Conservation (phyloP, 2,113 vertebrate genomes). For the Neoarius graeffei region DNA sequence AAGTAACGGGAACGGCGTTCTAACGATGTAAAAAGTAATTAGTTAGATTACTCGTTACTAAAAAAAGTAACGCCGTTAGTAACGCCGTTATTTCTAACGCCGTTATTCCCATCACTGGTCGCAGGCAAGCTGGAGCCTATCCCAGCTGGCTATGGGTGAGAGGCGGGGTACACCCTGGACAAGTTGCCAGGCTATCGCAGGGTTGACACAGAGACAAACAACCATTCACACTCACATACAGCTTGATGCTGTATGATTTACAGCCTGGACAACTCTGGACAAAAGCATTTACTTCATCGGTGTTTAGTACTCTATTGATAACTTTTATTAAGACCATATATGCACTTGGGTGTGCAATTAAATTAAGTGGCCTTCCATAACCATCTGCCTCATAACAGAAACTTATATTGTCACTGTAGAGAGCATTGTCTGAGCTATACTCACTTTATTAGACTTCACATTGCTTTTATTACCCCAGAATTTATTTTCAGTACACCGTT, state of each 20-base stretch:
- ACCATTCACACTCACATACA: too few species aligned
- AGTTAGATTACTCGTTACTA: too few species aligned
- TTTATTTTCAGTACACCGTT: not conserved
- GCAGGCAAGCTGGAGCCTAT: too few species aligned
- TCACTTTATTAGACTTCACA: not conserved
- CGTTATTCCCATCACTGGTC: too few species aligned
- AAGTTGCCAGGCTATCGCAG: too few species aligned
- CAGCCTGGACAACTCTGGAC: not conserved
- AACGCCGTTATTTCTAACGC: too few species aligned
- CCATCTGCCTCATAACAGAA: conserved; percentile 14
- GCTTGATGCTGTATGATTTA: not conserved
- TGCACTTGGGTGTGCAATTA: conserved; percentile 14
- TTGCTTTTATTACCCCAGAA: conserved; percentile 26
- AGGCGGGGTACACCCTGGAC: too few species aligned
- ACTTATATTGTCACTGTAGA: not conserved
- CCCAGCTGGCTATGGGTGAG: too few species aligned
- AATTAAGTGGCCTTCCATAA: conserved; percentile 19
- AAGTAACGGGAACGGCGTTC: too few species aligned
- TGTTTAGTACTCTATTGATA: conserved; percentile 14
- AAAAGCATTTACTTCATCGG: not conserved
- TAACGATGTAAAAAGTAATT: too few species aligned
- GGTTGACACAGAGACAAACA: too few species aligned
- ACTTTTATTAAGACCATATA: conserved; percentile 26
- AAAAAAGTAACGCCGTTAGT: too few species aligned
- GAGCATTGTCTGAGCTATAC: not conserved